Base-by-base conservation (phyloP, 2,113 vertebrate species). In the Lophochroa leadbeateri region DNA sequence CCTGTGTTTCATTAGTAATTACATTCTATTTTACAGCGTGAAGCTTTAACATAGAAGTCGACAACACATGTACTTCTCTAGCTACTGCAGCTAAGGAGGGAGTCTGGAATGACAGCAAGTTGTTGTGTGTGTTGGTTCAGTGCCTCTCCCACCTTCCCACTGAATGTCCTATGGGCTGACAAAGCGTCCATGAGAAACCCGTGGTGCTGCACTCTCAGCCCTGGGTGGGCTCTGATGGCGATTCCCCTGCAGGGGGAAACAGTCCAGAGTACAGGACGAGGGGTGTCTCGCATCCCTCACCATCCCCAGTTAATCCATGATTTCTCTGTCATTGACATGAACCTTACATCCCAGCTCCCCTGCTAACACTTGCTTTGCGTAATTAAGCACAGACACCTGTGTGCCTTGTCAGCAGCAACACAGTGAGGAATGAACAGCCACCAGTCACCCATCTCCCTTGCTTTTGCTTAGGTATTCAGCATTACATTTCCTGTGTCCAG, bases 231-330 rank as follows among this genome's bases (percentile, higher is more conserved):
- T 74, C 47, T 18, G 13, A 12, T 28, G 3, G 1, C 10, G 17
- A 58, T 44, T 49, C 13, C 50, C 29, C 35, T 14, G 33, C n/a
- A 2, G 33, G 19, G 47, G 17, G n/a, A 68, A 71, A 8, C 49
- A 39, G 4, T 37, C 80, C 64, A 61, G 60, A 11, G 6, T 1
- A 6, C 0, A 0, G n/a, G 10, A 1, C 2, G 3, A 84, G 72
- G 60, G 37, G 8, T 88, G 57, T 75, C 91, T 82, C 46, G 0
- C 46, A 20, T 49, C 79, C 71, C 67, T 83, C 79, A 82, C 67
- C 53, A 11, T 46, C 37, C 76, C 71, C 58, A 17, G 76, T 49
- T 57, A 15, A 65, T 27, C 61, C 4, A 0, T 27, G 52, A 14
- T 14, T 25, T 52, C 46, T 29, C 90, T 68, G 83, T 47, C 91